A percentile compares a stretch with the other conserved stretches of the same genome.
These are phyloP conservation scores for Hemiscyllium ocellatum DNA, from an alignment of 2,113 vertebrate genomes.

Conservation along the genomic window DNA sequence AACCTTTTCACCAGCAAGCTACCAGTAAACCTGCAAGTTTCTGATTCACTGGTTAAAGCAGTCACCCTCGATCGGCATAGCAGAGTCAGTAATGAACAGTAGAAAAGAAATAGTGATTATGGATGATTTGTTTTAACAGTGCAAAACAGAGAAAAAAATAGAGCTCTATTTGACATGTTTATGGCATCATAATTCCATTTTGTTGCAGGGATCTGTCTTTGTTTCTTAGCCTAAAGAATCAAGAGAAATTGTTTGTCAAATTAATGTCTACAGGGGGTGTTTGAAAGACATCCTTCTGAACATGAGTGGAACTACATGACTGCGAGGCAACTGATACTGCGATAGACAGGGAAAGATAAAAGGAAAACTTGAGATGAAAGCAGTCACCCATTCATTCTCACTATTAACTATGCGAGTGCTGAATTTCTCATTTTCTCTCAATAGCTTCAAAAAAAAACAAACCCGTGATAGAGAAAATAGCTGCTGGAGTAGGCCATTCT, in stretches of 20 bases:
- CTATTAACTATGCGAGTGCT: background rate
- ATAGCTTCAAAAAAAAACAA: background rate
- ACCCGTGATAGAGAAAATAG: too few species aligned
- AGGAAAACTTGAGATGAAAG: conserved; percentile 10
- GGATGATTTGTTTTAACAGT: background rate
- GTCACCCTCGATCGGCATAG: background rate
- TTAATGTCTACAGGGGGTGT: conserved; percentile 32
- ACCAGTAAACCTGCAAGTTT: conserved; percentile 9
- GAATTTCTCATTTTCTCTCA: background rate
- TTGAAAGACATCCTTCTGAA: conserved; percentile 27
- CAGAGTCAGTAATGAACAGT: background rate
- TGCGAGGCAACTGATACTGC: conserved; percentile 32
- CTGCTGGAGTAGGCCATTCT: too few species aligned
- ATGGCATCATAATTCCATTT: conserved; percentile 10
- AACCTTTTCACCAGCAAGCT: conserved; percentile 19
- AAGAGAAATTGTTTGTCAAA: conserved; percentile 37
- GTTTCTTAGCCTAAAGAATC: conserved; percentile 34
- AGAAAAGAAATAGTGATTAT: background rate
- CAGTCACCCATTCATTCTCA: conserved; percentile 32
- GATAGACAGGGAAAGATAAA: background rate
- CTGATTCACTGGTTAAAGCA: background rate
- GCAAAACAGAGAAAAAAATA: background rate
- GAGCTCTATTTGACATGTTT: background rate
- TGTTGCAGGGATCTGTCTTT: conserved; percentile 25
- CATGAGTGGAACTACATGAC: conserved; percentile 31